A percentile compares a stretch with the other conserved stretches of the same genome.
Evolutionary conservation across 2,797 vertebrate genomes (phyloP).

Genomic region (Cyclura pinguis): DNA sequence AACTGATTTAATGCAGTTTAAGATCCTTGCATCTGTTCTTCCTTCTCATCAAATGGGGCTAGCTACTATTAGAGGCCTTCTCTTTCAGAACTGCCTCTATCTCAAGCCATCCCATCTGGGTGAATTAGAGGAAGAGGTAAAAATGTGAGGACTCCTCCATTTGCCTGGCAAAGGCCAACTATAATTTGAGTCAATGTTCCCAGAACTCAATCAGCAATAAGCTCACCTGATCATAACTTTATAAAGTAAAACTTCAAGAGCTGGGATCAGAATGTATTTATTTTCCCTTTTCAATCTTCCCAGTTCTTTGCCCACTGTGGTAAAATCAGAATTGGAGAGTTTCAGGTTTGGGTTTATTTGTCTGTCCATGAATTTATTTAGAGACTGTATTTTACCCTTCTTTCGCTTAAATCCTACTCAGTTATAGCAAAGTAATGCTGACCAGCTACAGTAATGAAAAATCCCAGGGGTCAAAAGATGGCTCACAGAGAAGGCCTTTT

Average conservation of each 20-base stretch:
- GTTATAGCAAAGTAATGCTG: too few species aligned
- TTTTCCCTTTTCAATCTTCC: neutral
- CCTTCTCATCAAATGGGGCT: neutral
- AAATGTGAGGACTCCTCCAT: neutral
- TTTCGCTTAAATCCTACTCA: too few species aligned
- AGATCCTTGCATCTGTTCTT: neutral
- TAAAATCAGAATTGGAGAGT: neutral
- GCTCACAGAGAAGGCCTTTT: too few species aligned
- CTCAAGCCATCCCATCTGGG: neutral
- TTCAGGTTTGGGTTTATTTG: neutral
- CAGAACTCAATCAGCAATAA: too few species aligned
- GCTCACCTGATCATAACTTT: neutral
- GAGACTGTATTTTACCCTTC: too few species aligned
- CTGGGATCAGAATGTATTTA: neutral
- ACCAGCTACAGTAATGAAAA: too few species aligned
- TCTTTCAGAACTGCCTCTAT: too few species aligned
- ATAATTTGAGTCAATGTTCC: neutral
- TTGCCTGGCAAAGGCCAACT: neutral
- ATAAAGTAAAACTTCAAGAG: neutral
- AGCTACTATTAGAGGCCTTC: too few species aligned
- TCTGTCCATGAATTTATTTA: too few species aligned
- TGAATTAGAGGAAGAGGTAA: neutral
- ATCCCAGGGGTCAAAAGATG: too few species aligned
- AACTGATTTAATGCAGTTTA: neutral
- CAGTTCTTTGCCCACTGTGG: neutral